Conservation (phyloP, 1,140 invertebrate genomes). For the Dendrolimus kikuchii region DNA sequence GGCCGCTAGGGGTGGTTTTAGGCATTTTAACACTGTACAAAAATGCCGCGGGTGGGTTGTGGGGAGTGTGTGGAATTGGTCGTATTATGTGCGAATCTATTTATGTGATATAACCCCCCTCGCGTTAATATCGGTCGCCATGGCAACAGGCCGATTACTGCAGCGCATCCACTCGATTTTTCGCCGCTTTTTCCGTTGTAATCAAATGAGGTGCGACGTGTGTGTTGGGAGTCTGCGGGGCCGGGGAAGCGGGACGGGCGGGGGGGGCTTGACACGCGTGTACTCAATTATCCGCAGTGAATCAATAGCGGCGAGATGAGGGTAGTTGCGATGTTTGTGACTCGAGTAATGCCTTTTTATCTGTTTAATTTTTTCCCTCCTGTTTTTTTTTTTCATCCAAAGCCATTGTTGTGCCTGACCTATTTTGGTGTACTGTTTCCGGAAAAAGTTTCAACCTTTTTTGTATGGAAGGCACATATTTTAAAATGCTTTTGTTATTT, state of each 20-base stretch:
- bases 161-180: slow-evolving; percentile 63
- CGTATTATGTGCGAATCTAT: slow-evolving; percentile 66
- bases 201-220: slow-evolving; percentile 65
- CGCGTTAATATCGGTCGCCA: slow-evolving; percentile 64
- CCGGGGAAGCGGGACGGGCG: slow-evolving; percentile 10
- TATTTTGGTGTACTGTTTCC: slow-evolving; percentile 13
- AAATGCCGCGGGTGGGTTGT: slow-evolving; percentile 38
- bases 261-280: slow-evolving; percentile 54
- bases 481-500: too few species aligned
- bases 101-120: slow-evolving; percentile 46
- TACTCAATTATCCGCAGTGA: slow-evolving; percentile 69
- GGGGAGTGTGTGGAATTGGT: slow-evolving; percentile 47
- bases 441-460: not conserved
- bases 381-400: not conserved
- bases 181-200: slow-evolving; percentile 70
- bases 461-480: too few species aligned
- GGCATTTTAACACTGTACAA: slow-evolving; percentile 65
- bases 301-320: slow-evolving; percentile 67
- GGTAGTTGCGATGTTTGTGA: slow-evolving; percentile 58
- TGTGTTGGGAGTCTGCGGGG: slow-evolving; percentile 28
- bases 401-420: slow-evolving; percentile 17
- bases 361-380: slow-evolving; percentile 41
- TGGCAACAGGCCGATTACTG: slow-evolving; percentile 62
- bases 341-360: slow-evolving; percentile 46
- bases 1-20: slow-evolving; percentile 51